Evolutionary conservation across 2,113 vertebrate species (phyloP).

Genomic region (Gymnogyps californianus): DNA sequence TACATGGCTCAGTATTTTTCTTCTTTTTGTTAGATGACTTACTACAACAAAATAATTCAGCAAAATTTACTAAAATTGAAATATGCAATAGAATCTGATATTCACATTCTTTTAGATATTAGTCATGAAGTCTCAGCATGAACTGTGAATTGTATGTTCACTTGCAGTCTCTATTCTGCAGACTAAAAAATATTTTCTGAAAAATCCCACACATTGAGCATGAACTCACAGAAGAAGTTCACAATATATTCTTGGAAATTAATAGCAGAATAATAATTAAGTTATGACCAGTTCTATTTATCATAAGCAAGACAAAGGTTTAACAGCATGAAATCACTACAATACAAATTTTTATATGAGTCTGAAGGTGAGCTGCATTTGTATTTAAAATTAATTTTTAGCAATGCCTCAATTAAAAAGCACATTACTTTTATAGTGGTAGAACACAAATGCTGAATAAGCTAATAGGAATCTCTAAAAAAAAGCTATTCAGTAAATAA

Average conservation of each 20-base stretch:
- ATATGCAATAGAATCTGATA: not conserved
- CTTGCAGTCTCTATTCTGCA: not conserved
- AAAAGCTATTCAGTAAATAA: not conserved
- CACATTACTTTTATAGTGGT: not conserved
- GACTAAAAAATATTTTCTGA: not conserved
- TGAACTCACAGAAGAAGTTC: not conserved
- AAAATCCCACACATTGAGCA: not conserved
- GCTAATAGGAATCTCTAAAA: not conserved
- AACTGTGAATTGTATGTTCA: not conserved
- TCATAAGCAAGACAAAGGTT: not conserved
- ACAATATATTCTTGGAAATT: not conserved
- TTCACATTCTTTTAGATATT: not conserved
- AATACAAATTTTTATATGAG: not conserved
- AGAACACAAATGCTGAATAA: not conserved
- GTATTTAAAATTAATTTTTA: not conserved
- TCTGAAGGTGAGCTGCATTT: not conserved
- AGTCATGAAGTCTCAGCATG: not conserved
- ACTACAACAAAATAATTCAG: not conserved
- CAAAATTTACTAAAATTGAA: not conserved
- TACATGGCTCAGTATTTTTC: not conserved
- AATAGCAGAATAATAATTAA: not conserved
- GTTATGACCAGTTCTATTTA: not conserved
- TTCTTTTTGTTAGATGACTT: not conserved
- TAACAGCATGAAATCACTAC: not conserved
- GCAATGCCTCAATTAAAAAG: not conserved